These are phyloP conservation scores for Contarinia nasturtii DNA, from an alignment of 1,140 invertebrate genomes.

Conservation along the genomic window DNA sequence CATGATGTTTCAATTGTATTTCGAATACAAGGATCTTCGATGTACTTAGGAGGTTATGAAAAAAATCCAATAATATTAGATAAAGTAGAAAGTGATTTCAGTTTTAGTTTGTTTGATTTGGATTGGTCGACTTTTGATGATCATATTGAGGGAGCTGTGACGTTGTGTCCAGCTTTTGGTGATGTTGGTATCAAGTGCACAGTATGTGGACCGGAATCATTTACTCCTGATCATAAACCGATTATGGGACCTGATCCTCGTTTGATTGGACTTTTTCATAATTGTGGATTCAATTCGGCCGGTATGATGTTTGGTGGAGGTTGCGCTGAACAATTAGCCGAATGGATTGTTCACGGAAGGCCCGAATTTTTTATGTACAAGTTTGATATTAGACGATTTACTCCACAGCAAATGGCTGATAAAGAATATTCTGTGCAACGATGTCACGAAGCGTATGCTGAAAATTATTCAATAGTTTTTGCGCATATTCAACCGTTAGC, in stretches of 20 bases:
- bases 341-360: constrained; percentile 63
- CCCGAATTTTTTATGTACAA: constrained; percentile 68
- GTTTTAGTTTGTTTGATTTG: constrained; percentile 67
- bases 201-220: constrained; percentile 68
- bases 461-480: constrained; percentile 70
- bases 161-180: constrained; percentile 50
- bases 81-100: constrained; percentile 54
- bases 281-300: constrained; percentile 71
- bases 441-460: constrained; percentile 70
- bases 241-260: constrained; percentile 33
- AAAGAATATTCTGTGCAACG: constrained; percentile 56
- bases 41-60: constrained; percentile 77
- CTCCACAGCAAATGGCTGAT: constrained; percentile 42
- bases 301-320: constrained; percentile 83
- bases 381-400: constrained; percentile 66
- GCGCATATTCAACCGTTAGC: constrained; percentile 68
- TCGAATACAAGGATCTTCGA: constrained; percentile 58
- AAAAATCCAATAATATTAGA: constrained; percentile 60
- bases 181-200: constrained; percentile 65
- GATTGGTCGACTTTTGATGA: constrained; percentile 67
- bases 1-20: constrained; percentile 71
- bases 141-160: constrained; percentile 50
- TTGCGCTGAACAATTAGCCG: constrained; percentile 62
- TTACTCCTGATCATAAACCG: constrained; percentile 75
- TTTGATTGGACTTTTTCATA: constrained; percentile 43